phyloP scores from a whole-genome alignment of 2,888 invertebrate species.

The Cheilosia impressa region DNA sequence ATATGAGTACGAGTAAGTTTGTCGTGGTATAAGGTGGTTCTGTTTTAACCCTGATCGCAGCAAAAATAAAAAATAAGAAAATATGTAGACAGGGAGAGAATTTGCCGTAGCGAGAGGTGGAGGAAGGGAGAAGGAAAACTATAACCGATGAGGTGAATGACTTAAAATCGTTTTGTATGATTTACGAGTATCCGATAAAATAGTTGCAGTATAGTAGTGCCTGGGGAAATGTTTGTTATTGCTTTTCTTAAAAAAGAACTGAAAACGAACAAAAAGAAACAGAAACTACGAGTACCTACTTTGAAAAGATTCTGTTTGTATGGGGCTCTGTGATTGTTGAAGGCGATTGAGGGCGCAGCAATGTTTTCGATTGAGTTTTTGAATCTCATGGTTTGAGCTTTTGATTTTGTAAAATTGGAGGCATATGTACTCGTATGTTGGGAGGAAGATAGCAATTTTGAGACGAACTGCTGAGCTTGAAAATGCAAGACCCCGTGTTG shows the following conservation, averaged over 20 bases:
- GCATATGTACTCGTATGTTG: too few species aligned
- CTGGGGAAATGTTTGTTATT: neutral
- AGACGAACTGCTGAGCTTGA: too few species aligned
- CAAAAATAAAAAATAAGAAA: neutral
- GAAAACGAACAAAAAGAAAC: neutral
- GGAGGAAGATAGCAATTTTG: too few species aligned
- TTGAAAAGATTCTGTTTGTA: neutral
- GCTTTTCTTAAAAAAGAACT: neutral
- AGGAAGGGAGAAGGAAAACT: slow-evolving; percentile 14
- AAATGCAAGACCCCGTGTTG: too few species aligned
- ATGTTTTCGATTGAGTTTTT: slow-evolving; percentile 6
- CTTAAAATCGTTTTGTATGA: slow-evolving; percentile 56
- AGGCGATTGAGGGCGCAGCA: slow-evolving; percentile 9
- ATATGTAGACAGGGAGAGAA: slow-evolving; percentile 16
- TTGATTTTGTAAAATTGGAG: too few species aligned
- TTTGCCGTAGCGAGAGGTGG: neutral
- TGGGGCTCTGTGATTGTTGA: neutral
- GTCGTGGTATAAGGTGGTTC: slow-evolving; percentile 28
- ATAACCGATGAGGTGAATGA: slow-evolving; percentile 56
- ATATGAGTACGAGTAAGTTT: slow-evolving; percentile 27
- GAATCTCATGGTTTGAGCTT: neutral
- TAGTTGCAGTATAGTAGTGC: slow-evolving; percentile 21
- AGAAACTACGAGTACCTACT: neutral
- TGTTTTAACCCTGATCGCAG: slow-evolving; percentile 48
- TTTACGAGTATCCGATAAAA: slow-evolving; percentile 64